These are phyloP conservation scores for Chironomus striatipennis DNA, from an alignment of 1,140 invertebrate species.

Conservation along the genomic window DNA sequence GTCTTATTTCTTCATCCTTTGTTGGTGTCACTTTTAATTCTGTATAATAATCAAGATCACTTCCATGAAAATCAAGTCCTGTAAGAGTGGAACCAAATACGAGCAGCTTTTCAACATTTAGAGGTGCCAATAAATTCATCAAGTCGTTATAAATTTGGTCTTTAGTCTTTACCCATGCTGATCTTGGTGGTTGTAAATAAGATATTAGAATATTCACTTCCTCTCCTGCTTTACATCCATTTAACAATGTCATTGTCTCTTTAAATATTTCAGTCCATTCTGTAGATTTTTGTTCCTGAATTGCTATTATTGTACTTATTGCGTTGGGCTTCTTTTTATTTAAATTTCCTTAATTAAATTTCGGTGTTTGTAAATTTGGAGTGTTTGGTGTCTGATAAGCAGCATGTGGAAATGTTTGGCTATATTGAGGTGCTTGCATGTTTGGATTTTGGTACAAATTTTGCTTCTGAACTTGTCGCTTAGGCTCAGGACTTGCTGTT, in stretches of 20 bases:
- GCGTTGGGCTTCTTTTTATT: background rate
- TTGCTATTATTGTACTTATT: background rate
- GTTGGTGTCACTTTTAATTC: background rate
- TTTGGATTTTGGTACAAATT: too few relatives aligned
- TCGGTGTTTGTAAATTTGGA: background rate
- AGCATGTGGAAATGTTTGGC: background rate
- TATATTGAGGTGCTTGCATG: background rate
- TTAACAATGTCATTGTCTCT: background rate
- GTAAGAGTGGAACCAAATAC: background rate
- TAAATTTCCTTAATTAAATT: background rate
- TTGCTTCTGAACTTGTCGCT: background rate
- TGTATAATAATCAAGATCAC: background rate
- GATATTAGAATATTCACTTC: background rate
- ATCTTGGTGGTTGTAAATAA: background rate
- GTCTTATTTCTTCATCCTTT: background rate
- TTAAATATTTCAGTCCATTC: background rate
- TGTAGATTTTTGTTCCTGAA: background rate
- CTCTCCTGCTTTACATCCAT: background rate
- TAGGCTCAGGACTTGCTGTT: background rate
- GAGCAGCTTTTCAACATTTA: background rate
- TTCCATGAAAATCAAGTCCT: background rate
- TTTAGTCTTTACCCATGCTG: background rate
- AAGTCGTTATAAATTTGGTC: background rate
- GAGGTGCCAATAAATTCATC: background rate
- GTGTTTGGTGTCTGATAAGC: background rate